Evolutionary conservation across 2,797 vertebrate genomes (phyloP), one percentile per base, ranked within the genome.

Genomic region (Anabacerthia variegaticeps): DNA sequence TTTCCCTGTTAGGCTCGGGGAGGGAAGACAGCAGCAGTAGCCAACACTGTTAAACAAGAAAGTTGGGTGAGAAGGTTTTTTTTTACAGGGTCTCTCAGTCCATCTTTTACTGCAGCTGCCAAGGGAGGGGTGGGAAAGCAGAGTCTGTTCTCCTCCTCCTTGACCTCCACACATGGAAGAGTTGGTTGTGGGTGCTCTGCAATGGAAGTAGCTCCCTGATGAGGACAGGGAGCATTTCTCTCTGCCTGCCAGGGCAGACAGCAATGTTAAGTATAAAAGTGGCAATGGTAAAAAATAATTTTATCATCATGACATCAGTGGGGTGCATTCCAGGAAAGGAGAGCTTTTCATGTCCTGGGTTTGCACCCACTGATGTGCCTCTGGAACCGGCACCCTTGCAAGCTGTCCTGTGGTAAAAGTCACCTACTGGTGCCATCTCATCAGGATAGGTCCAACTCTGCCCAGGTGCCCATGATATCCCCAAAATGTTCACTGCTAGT

Each of bases 331-430:
- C 0, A 0, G 3, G 8, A 56, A 77, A 71, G 7, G 15, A 26
- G 14, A 56, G 7, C 3, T 69, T 37, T 74, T 74, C 11, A 6
- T 28, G 18, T 71, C 27, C n/a, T 79, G 20, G 19, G 7, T 30
- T 10, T 66, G 26, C 20, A 69, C 18, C 13, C 1, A 0, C 23
- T 67, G 49, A 41, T 0, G 0, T 46, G 23, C 24, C n/a, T 61
- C 37, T 54, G 37, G 10, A 81, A 68, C 5, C 13, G 18, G 20
- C 9, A 46, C 16, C 14, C 52, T 8, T n/a, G 30, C 56, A 62
- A 37, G 59, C 9, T 69, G 4, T 77, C 21, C 23, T 36, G n/a
- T 54, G 46, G 27, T 43, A 39, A 22, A 39, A 54, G 54, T 14
- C 46, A 54, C 22, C 41, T 65, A 19, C 27, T 62, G 43, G 20